A percentile compares a stretch with the other conserved stretches of the same genome.
phyloP scores from a whole-genome alignment of 2,797 vertebrate species.

The Menidia menidia region DNA sequence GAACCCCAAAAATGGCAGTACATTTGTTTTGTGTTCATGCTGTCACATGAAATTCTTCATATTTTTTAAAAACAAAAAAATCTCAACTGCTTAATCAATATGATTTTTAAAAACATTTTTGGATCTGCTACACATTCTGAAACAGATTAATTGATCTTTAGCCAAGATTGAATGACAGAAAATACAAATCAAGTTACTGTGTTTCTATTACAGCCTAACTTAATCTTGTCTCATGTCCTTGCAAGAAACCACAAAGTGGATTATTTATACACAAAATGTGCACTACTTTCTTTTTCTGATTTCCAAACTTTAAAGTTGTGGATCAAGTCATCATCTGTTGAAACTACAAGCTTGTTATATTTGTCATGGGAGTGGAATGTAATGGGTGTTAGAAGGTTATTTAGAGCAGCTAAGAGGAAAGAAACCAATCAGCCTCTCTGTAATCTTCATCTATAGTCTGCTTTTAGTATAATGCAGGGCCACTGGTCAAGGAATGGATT shows the following conservation, averaged over 20 bases:
- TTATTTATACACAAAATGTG: not conserved
- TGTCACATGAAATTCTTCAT: too few relatives aligned
- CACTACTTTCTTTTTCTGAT: not conserved
- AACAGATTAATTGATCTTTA: too few relatives aligned
- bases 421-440: slow-evolving; percentile 47
- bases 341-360: slow-evolving; percentile 41
- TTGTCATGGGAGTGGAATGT: slow-evolving; percentile 43
- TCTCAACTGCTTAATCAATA: too few relatives aligned
- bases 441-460: slow-evolving; percentile 24
- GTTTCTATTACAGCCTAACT: too few relatives aligned
- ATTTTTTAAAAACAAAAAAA: too few relatives aligned
- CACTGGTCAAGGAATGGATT: slow-evolving; percentile 31
- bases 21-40: too few relatives aligned
- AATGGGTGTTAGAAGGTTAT: slow-evolving; percentile 56
- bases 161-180: too few relatives aligned
- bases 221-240: not conserved
- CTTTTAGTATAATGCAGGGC: slow-evolving; percentile 37
- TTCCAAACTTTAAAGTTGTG: not conserved
- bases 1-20: too few relatives aligned
- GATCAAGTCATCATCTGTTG: slow-evolving; percentile 44
- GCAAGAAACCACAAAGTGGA: not conserved
- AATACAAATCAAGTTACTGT: too few relatives aligned
- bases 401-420: slow-evolving; percentile 50
- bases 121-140: too few relatives aligned
- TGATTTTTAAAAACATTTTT: too few relatives aligned